Base-by-base conservation (phyloP, 2,113 vertebrate species). In the Sinocyclocheilus rhinocerous region DNA sequence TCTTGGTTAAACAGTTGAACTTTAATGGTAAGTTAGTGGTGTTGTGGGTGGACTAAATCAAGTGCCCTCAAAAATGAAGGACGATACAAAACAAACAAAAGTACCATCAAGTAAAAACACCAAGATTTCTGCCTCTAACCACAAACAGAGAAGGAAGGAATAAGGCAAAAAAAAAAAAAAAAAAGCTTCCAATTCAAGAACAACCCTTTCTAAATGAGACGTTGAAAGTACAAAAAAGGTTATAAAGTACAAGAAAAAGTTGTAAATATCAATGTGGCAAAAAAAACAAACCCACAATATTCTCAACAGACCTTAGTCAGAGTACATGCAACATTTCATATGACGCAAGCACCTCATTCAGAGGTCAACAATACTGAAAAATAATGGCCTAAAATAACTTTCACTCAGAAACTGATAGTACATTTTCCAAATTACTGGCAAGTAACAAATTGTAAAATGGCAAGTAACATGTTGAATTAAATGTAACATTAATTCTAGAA, bases 41-140 rank as follows among this genome's bases (percentile, higher is more conserved):
- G 6, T 13, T 26, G 20, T 39, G 29, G 77, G 12, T 63, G 13
- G 6, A 80, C 77, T 63, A 24, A 42, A 80, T 80, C 33, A n/a
- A 80, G 33, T 24, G 36, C 42, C 55, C 57, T 80, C 36, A 24
- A 42, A 80, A 61, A 63, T 77, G 33, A 20, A 77, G 26, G 45
- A 55, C 4, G 67, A 72, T 50, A 39, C 48, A 83, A 72, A 72
- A 52, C 45, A 72, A 55, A 70, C 63, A 82, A 11, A 69, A 69
- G 42, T 15, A 76, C 72, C 42, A 69, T 52, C 67, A 83, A 22
- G 50, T 8, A 26, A n/a, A 57, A 76, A 48, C 7, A 3, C 22
- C 48, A 76, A 4, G 45, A 18, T 29, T 76, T 16, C 33, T 39
- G 69, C 69, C 69, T 72, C 10, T 1, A 42, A 72, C 36, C 69